A percentile compares a stretch with the other conserved stretches of the same genome.
Evolutionary conservation across 2,797 vertebrate genomes (phyloP).

Genomic region (Cichlasoma orientale): DNA sequence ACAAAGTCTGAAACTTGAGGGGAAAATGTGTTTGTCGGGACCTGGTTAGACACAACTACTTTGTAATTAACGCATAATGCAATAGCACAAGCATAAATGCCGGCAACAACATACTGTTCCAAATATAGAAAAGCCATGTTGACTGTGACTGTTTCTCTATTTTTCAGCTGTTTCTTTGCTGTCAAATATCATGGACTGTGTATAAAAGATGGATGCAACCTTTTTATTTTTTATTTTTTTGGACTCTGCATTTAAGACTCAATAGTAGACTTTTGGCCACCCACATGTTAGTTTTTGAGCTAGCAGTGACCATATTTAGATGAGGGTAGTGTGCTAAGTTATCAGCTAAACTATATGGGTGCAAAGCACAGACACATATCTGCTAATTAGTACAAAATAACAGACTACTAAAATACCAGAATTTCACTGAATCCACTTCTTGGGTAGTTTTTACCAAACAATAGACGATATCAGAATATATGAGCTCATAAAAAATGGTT

Average conservation of each 20-base stretch:
- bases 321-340: background rate
- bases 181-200: background rate
- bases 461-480: too few relatives aligned
- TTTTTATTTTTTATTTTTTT: background rate
- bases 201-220: background rate
- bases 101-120: background rate
- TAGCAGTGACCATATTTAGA: background rate
- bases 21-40: too few relatives aligned
- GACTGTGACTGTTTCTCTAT: background rate
- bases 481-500: too few relatives aligned
- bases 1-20: background rate
- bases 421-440: background rate
- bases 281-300: background rate
- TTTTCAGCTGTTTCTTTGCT: background rate
- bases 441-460: background rate
- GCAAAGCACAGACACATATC: background rate
- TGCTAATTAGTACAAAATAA: background rate
- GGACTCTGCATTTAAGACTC: background rate
- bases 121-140: background rate
- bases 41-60: too few relatives aligned
- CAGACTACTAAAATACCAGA: background rate
- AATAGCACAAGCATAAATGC: too few relatives aligned
- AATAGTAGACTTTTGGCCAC: background rate
- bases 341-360: background rate
- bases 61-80: too few relatives aligned